Evolutionary conservation across 1,140 invertebrate genomes (phyloP).

Genomic region (Drosophila novamexicana): DNA sequence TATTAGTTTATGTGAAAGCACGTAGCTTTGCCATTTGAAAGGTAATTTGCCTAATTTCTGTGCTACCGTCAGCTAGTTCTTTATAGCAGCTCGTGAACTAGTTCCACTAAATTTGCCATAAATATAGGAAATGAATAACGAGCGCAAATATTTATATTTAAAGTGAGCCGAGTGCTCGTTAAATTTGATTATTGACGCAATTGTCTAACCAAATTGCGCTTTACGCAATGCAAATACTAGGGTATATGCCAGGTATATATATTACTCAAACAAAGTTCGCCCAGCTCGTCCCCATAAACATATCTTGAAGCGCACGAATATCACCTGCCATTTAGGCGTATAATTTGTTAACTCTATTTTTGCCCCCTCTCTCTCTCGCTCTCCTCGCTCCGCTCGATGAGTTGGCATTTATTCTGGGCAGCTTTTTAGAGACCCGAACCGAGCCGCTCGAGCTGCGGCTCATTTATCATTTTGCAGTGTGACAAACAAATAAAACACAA

Average conservation of each 20-base stretch:
- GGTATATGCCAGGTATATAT: background rate
- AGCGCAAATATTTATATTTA: slow-evolving; percentile 9
- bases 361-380: background rate
- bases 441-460: slow-evolving; percentile 5
- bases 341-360: slow-evolving; percentile 58
- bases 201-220: slow-evolving; percentile 7
- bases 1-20: background rate
- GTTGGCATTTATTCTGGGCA: slow-evolving; percentile 40
- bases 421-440: slow-evolving; percentile 18
- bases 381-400: slow-evolving; percentile 38
- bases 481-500: slow-evolving; percentile 59
- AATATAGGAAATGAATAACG: background rate
- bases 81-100: background rate
- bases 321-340: slow-evolving; percentile 59
- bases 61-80: too few species aligned
- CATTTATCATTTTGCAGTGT: slow-evolving; percentile 61
- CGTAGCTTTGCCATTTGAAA: background rate
- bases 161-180: background rate
- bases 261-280: background rate
- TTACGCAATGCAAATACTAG: background rate
- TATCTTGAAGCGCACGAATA: slow-evolving; percentile 27
- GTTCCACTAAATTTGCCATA: background rate
- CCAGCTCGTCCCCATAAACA: background rate
- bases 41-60: background rate
- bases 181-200: slow-evolving; percentile 8